A percentile compares a stretch with the other conserved stretches of the same genome.
phyloP scores from a whole-genome alignment of 2,797 vertebrate genomes.

The Sebastes itinus region DNA sequence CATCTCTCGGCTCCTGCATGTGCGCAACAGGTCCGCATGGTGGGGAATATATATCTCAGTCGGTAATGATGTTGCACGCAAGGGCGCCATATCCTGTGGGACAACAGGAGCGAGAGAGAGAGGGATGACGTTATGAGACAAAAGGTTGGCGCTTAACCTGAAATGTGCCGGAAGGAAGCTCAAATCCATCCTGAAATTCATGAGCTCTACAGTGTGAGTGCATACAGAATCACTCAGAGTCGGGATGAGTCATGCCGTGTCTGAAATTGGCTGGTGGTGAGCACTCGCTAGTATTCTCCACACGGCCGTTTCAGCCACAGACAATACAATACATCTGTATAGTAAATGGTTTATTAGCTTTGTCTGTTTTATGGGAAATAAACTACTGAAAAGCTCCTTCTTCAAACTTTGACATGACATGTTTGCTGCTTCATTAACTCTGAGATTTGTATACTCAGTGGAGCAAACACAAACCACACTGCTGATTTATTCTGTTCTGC shows the following conservation, averaged over 20 bases:
- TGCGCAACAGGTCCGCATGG: constrained; percentile 38
- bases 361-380: neutral
- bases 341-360: neutral
- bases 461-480: neutral
- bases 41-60: constrained; percentile 30
- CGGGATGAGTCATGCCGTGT: constrained; percentile 22
- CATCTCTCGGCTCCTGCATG: constrained; percentile 31
- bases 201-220: neutral
- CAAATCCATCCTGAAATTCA: constrained; percentile 23
- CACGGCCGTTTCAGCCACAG: neutral
- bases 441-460: neutral
- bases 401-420: neutral
- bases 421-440: constrained; percentile 2
- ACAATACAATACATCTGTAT: neutral
- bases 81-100: constrained; percentile 16
- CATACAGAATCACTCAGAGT: neutral
- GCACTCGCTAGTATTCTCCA: neutral
- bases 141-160: constrained; percentile 27
- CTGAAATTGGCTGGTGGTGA: constrained; percentile 3
- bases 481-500: neutral
- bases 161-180: constrained; percentile 10
- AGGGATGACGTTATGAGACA: constrained; percentile 23
- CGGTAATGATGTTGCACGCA: constrained; percentile 16
- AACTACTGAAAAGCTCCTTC: neutral
- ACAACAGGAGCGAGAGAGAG: constrained; percentile 3